phyloP scores from a whole-genome alignment of 1,140 invertebrate species.

The Cephus cinctus region DNA sequence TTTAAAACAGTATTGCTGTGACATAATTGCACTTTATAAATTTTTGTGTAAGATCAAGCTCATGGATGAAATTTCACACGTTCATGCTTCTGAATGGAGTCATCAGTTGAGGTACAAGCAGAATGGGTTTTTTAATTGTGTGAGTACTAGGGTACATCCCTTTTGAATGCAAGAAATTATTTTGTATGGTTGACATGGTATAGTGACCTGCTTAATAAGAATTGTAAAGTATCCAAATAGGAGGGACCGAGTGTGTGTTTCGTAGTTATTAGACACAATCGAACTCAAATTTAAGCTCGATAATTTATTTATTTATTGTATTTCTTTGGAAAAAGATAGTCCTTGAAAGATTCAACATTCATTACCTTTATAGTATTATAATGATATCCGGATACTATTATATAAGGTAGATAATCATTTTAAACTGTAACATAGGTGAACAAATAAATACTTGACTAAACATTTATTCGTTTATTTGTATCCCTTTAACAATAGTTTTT shows the following conservation, averaged over 20 bases:
- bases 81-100: no score
- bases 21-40: background rate
- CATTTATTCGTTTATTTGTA: no score
- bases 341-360: constrained; percentile 3
- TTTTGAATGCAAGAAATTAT: no score
- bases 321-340: constrained; percentile 6
- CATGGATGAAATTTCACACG: no score
- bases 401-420: background rate
- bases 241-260: background rate
- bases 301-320: constrained; percentile 19
- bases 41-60: background rate
- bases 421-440: background rate
- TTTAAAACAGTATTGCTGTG: background rate
- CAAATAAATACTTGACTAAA: background rate
- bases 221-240: background rate
- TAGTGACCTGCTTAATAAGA: background rate
- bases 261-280: constrained; percentile 1
- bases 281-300: constrained; percentile 2
- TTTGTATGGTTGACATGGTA: background rate
- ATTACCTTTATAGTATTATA: constrained; percentile 18
- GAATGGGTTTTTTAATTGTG: background rate
- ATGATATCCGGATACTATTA: constrained; percentile 3
- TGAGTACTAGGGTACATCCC: background rate
- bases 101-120: no score
- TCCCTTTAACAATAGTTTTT: no score